These are phyloP conservation scores for Takifugu rubripes DNA, from an alignment of 2,797 vertebrate species.

Conservation along the genomic window DNA sequence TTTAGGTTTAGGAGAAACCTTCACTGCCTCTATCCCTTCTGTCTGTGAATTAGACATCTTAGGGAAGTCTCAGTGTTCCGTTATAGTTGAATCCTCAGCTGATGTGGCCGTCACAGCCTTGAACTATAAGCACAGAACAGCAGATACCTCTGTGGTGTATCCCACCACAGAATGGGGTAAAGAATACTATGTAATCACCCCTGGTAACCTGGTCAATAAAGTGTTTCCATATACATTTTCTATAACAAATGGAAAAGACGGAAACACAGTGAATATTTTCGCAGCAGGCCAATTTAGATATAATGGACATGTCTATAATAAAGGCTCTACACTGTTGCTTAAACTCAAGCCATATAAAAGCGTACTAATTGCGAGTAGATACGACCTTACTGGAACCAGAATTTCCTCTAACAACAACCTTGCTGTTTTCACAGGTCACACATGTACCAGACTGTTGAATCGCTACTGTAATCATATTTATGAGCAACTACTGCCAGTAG, in stretches of 20 bases:
- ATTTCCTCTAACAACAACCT: slow-evolving; percentile 58
- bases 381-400: slow-evolving; percentile 69
- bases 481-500: slow-evolving; percentile 77
- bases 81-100: slow-evolving; percentile 61
- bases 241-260: slow-evolving; percentile 66
- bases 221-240: too few relatives aligned
- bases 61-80: slow-evolving; percentile 39
- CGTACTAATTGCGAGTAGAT: slow-evolving; percentile 64
- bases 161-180: slow-evolving; percentile 68
- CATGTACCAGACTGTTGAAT: slow-evolving; percentile 62
- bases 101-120: slow-evolving; percentile 66
- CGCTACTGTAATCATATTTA: slow-evolving; percentile 74
- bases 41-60: slow-evolving; percentile 57
- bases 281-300: slow-evolving; percentile 45
- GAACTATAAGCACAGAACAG: slow-evolving; percentile 61
- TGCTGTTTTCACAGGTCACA: slow-evolving; percentile 75
- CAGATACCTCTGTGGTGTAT: slow-evolving; percentile 70
- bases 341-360: slow-evolving; percentile 70
- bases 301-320: slow-evolving; percentile 22
- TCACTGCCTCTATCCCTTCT: slow-evolving; percentile 52
- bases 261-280: slow-evolving; percentile 59
- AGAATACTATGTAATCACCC: slow-evolving; percentile 76
- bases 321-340: slow-evolving; percentile 40
- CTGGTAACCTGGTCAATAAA: too few relatives aligned
- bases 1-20: slow-evolving; percentile 48